Evolutionary conservation across 2,113 vertebrate species (phyloP), one percentile per base, ranked within the genome.

Genomic region (Campylomormyrus tamandua): DNA sequence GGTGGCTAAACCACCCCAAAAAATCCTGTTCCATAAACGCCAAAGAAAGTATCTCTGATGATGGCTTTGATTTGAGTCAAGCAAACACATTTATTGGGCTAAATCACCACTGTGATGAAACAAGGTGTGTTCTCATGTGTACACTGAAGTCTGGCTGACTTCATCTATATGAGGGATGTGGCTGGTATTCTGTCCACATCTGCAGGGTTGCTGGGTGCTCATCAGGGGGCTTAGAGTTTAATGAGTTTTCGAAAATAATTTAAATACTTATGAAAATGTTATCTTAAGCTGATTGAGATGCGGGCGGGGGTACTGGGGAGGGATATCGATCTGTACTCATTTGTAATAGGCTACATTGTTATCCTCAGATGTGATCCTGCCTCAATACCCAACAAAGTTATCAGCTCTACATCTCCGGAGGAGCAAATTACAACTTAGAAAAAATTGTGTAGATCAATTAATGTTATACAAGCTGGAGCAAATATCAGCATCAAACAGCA

Each of bases 211-310:
- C 86, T 45, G 49, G 39, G 52, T 11, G 15, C 66, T 89, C 42
- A 15, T 58, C 6, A 52, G 70, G 46, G 27, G 27, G 11, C 70
- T 49, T 53, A 21, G 49, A 52, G 31, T 49, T 5, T 39, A 80
- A 89, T 89, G 58, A 74, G 53, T 89, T 89, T 89, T 49, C 0
- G 21, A 46, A 53, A 89, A 50, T 53, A 89, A 89, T 52, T 89
- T 39, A 39, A 83, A 52, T 89, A n/a, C 70, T 52, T 89, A 52
- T 89, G 66, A 83, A 89, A 49, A 89, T 83, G n/a, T 52, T 89
- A 89, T 83, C 88, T 80, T 53, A 50, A 50, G 45, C 13, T 31
- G 70, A 21, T 52, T 83, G 11, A 50, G 56, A 88, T 62, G 46
- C 24, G 49, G 8, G 7, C 21, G 10, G 50, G 5, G 17, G 10